Conservation (phyloP, 1,140 invertebrate species). For the Danaus melanippus region DNA sequence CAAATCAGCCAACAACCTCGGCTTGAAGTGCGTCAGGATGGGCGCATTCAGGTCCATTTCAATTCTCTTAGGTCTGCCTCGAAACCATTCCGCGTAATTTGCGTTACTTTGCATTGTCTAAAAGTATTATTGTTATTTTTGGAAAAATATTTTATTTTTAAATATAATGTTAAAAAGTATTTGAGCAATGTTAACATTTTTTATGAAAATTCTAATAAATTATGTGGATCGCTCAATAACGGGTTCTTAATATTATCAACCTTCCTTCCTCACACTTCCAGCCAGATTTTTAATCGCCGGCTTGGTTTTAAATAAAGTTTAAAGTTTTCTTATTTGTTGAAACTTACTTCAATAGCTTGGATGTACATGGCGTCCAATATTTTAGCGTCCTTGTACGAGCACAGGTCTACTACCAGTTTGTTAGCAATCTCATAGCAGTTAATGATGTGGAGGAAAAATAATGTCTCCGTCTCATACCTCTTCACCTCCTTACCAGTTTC, state of each 20-base stretch:
- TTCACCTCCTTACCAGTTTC: slow-evolving; percentile 73
- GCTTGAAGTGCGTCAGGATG: slow-evolving; percentile 68
- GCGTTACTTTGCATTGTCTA: slow-evolving; percentile 83
- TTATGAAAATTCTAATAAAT: neutral
- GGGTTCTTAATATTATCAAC: neutral
- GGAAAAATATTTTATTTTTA: no score
- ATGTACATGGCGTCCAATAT: slow-evolving; percentile 91
- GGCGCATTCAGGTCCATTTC: slow-evolving; percentile 75
- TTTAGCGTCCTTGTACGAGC: slow-evolving; percentile 84
- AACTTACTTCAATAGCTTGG: slow-evolving; percentile 80
- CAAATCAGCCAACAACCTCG: slow-evolving; percentile 76
- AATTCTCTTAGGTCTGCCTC: slow-evolving; percentile 81
- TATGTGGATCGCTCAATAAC: neutral
- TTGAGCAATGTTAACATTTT: no score
- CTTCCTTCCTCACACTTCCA: neutral
- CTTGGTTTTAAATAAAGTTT: neutral
- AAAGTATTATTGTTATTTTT: neutral
- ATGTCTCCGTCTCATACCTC: slow-evolving; percentile 79
- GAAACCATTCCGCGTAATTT: slow-evolving; percentile 84
- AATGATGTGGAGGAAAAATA: slow-evolving; percentile 92
- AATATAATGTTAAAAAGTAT: no score
- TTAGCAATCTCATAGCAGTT: slow-evolving; percentile 87
- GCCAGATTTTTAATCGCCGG: neutral
- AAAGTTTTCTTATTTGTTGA: slow-evolving; percentile 2
- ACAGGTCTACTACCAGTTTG: slow-evolving; percentile 85